Conservation (phyloP, 2,113 vertebrate genomes). For the Scartelaos histophorus region DNA sequence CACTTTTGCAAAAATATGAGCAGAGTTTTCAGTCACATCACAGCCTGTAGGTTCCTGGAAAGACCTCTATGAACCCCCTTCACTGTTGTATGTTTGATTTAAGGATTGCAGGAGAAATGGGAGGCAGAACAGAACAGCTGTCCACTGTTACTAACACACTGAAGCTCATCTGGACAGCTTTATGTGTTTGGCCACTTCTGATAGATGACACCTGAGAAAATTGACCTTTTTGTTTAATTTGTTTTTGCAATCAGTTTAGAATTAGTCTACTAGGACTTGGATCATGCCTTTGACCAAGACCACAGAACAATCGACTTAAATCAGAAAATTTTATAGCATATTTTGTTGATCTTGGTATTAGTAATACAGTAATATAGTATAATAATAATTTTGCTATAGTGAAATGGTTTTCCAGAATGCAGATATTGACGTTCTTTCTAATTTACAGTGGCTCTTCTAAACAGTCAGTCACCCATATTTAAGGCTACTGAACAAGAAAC, state of each 20-base stretch:
- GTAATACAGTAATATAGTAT: too few relatives aligned
- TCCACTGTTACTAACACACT: slow-evolving; percentile 49
- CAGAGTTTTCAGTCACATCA: background rate
- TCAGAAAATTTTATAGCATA: too few relatives aligned
- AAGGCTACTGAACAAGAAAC: slow-evolving; percentile 50
- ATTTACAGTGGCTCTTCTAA: slow-evolving; percentile 2
- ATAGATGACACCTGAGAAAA: slow-evolving; percentile 20
- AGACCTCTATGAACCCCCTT: background rate
- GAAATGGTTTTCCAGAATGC: background rate
- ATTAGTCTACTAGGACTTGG: background rate
- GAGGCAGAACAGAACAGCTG: slow-evolving; percentile 52
- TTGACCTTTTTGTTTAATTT: background rate
- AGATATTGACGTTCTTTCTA: slow-evolving; percentile 16
- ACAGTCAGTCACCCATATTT: slow-evolving; percentile 46
- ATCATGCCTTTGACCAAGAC: too few relatives aligned
- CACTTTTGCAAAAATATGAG: background rate
- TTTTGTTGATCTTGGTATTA: background rate
- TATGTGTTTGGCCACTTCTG: slow-evolving; percentile 35
- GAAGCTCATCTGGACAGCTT: slow-evolving; percentile 55
- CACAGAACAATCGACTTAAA: too few relatives aligned
- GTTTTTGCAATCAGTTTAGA: background rate
- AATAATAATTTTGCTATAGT: too few relatives aligned
- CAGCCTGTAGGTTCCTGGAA: background rate
- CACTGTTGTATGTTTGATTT: background rate
- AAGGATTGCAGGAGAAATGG: background rate